Percentiles rank a stretch among this genome's conserved stretches.
Evolutionary conservation across 2,113 vertebrate species (phyloP).

Genomic region (Acrocephalus arundinaceus): DNA sequence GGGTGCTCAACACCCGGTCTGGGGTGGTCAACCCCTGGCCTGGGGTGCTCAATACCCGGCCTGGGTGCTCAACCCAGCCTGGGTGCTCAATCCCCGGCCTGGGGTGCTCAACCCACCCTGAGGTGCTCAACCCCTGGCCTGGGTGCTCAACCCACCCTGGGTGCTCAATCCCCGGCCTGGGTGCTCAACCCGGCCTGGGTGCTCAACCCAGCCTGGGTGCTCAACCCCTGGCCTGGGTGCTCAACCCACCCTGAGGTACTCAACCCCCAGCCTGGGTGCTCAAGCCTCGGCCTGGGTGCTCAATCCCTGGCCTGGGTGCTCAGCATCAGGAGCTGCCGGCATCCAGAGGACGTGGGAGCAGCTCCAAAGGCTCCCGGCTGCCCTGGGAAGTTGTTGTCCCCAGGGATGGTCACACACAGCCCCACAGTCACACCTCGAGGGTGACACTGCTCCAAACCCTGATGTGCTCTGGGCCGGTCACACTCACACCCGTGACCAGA

Average conservation of each 20-base stretch:
- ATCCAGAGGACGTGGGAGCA: fast-evolving
- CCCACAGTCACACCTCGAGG: fast-evolving
- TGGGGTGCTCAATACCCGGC: neutral
- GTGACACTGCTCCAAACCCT: fast-evolving
- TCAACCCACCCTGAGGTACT: too few species aligned
- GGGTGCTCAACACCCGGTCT: too few species aligned
- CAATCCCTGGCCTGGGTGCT: too few species aligned
- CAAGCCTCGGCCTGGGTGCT: neutral
- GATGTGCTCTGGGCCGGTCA: fast-evolving
- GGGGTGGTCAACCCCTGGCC: too few species aligned
- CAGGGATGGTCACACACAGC: neutral
- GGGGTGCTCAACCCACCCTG: too few species aligned
- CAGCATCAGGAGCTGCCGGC: neutral
- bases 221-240: too few species aligned
- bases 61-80: neutral
- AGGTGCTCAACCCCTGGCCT: too few species aligned
- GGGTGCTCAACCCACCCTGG: too few species aligned
- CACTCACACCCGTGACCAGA: fast-evolving
- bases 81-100: too few species aligned
- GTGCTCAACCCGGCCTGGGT: too few species aligned
- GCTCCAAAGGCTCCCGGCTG: neutral
- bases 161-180: too few species aligned
- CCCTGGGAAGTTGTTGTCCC: fast-evolving
- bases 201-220: too few species aligned
- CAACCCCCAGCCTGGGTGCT: neutral